Percentiles rank a stretch among this genome's conserved stretches.
phyloP scores from a whole-genome alignment of 2,888 invertebrate species.

The Eristalis intricaria region DNA sequence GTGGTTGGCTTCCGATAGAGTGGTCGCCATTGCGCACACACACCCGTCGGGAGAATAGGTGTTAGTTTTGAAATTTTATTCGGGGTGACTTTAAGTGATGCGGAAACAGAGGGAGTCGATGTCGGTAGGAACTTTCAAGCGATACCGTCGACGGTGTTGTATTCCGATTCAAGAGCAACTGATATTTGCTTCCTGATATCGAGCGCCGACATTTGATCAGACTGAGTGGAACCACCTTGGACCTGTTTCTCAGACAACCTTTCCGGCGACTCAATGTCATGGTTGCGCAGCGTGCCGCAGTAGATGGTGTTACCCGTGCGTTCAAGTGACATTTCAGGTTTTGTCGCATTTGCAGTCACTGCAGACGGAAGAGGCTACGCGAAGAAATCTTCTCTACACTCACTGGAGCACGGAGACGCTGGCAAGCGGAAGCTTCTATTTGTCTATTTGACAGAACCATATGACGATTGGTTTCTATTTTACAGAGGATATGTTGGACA shows the following conservation, averaged over 20 bases:
- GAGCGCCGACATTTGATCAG: background rate
- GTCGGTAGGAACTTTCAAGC: background rate
- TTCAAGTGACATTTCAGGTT: too few species aligned
- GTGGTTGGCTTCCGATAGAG: conserved; percentile 31
- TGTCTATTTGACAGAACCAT: too few species aligned
- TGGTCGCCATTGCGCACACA: background rate
- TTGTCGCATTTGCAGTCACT: background rate
- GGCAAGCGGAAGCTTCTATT: too few species aligned
- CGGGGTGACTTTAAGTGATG: background rate
- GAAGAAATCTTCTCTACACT: background rate
- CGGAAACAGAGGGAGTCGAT: background rate
- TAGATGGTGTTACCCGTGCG: too few species aligned
- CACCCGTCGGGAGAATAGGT: background rate
- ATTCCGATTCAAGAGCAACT: background rate
- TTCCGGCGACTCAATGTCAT: conserved; percentile 5
- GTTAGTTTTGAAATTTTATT: background rate
- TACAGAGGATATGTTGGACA: too few species aligned
- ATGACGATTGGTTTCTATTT: too few species aligned
- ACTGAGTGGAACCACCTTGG: background rate
- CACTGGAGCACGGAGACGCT: background rate
- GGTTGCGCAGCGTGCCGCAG: background rate
- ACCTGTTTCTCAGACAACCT: background rate
- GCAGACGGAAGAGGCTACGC: background rate
- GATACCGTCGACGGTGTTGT: background rate
- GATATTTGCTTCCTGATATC: background rate